These are phyloP conservation scores for Acrocephalus arundinaceus DNA, from an alignment of 2,113 vertebrate genomes.

Conservation along the genomic window DNA sequence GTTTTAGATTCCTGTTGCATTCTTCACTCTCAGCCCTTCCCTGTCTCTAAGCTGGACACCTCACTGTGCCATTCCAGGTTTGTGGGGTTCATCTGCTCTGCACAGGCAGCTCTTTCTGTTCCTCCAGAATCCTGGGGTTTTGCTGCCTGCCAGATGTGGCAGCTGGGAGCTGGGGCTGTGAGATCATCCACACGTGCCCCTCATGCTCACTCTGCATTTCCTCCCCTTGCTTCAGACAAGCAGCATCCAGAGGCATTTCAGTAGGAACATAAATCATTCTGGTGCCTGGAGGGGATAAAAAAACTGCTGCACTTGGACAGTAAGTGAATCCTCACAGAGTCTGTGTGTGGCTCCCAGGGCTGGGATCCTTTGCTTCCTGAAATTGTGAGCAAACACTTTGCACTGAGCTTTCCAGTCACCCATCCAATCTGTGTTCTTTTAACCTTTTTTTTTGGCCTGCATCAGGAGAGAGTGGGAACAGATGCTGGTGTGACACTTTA, in stretches of 20 bases:
- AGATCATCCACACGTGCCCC: conserved; percentile 33
- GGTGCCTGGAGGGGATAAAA: not conserved
- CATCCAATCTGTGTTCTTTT: not conserved
- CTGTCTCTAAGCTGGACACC: not conserved
- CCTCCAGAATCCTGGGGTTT: not conserved
- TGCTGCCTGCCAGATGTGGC: conserved; percentile 41
- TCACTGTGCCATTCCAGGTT: not conserved
- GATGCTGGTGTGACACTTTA: not conserved
- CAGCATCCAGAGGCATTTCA: not conserved
- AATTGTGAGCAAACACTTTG: not conserved
- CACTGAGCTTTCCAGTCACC: not conserved
- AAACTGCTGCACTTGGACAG: not conserved
- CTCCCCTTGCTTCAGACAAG: not conserved
- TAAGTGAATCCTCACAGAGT: not conserved
- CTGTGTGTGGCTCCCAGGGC: not conserved
- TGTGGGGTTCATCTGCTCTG: not conserved
- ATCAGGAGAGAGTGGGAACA: not conserved
- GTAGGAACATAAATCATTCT: not conserved
- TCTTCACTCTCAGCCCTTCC: not conserved
- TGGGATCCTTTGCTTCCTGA: not conserved
- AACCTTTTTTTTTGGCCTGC: not conserved
- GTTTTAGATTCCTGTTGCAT: not conserved
- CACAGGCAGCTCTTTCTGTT: not conserved
- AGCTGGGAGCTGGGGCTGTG: conserved; percentile 29
- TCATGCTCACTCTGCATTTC: not conserved